These are phyloP conservation scores for Saguinus imperator DNA, from an alignment of 2,113 vertebrate species.

Conservation along the genomic window DNA sequence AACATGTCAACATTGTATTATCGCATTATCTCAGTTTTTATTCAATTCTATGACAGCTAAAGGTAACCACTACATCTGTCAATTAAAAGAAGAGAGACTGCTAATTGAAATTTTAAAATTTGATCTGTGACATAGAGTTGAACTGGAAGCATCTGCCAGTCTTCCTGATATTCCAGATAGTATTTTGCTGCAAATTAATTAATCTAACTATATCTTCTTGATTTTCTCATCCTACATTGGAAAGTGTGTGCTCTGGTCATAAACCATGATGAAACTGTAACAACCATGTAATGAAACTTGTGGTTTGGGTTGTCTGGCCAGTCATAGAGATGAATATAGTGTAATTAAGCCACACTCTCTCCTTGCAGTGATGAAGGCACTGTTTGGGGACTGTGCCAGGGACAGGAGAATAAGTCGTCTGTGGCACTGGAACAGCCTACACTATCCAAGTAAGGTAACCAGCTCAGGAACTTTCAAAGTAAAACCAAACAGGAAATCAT, in stretches of 20 bases:
- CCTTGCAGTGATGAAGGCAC: background rate
- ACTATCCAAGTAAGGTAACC: background rate
- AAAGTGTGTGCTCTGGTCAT: background rate
- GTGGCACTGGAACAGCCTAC: background rate
- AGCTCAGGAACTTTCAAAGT: constrained; percentile 14
- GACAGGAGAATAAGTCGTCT: background rate
- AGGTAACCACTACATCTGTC: background rate
- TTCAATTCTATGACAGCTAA: background rate
- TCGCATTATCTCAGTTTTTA: background rate
- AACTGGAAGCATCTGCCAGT: background rate
- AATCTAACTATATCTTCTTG: background rate
- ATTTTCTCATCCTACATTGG: background rate
- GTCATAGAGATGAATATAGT: background rate
- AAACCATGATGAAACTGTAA: background rate
- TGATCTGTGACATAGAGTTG: background rate
- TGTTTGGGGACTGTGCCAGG: background rate
- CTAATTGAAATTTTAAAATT: background rate
- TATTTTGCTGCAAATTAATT: background rate
- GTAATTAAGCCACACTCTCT: background rate
- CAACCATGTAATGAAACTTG: background rate
- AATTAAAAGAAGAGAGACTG: background rate
- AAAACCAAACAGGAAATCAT: constrained; percentile 52
- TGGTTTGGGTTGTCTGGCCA: background rate
- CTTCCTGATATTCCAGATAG: background rate
- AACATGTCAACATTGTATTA: background rate